Conservation (phyloP, 2,113 vertebrate genomes). For the Zosterops hypoxanthus region DNA sequence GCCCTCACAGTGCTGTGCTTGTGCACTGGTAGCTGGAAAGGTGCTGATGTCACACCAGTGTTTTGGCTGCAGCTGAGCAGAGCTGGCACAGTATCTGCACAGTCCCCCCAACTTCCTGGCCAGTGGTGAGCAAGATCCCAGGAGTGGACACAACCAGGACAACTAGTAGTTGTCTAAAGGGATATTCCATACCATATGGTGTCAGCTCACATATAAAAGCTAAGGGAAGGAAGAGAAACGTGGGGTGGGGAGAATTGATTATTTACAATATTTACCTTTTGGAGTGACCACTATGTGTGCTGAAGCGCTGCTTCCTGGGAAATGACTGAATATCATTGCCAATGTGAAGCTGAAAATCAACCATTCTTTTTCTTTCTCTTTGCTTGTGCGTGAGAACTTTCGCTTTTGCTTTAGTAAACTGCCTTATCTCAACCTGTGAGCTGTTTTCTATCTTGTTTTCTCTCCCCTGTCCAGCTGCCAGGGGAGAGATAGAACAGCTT, state of each 20-base stretch:
- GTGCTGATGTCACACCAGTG: not conserved
- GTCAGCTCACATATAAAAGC: not conserved
- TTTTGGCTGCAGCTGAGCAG: not conserved
- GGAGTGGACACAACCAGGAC: not conserved
- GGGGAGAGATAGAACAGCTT: not conserved
- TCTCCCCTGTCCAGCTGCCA: not conserved
- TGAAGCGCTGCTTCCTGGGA: accelerated
- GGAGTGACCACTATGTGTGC: accelerated
- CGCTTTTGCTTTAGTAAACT: not conserved
- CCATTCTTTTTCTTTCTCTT: not conserved
- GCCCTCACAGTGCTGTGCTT: not conserved
- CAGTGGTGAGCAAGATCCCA: not conserved
- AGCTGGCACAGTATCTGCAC: not conserved
- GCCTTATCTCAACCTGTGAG: not conserved
- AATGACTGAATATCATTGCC: not conserved
- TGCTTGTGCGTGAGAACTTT: not conserved
- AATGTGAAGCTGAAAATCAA: not conserved
- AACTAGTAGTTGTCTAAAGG: not conserved
- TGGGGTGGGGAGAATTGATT: too few relatives aligned
- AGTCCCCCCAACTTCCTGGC: not conserved
- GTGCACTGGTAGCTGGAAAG: not conserved
- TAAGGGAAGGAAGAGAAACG: not conserved
- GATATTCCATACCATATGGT: not conserved
- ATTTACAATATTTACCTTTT: not conserved
- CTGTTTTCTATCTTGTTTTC: not conserved